A percentile compares a stretch with the other conserved stretches of the same genome.
phyloP scores from a whole-genome alignment of 1,140 invertebrate genomes.

The Heterodera schachtii region DNA sequence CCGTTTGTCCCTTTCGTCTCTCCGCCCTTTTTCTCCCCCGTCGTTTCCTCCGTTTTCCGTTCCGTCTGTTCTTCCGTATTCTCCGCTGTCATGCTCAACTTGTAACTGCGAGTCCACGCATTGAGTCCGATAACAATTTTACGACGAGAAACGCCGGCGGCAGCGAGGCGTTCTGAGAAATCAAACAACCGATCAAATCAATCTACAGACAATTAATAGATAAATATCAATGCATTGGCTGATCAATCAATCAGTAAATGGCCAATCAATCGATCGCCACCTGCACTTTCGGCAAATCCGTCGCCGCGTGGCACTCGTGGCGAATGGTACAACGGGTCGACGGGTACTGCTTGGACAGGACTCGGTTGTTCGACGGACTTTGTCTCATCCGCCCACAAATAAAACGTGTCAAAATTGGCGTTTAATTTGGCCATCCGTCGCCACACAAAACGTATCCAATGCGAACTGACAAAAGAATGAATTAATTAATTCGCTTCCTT shows the following conservation, averaged over 20 bases:
- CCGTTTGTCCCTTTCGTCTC: neutral
- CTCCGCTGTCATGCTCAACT: neutral
- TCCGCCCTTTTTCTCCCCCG: slow-evolving; percentile 3
- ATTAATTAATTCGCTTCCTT: neutral
- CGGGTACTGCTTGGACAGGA: slow-evolving; percentile 15
- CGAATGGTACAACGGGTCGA: slow-evolving; percentile 22
- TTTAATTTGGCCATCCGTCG: slow-evolving; percentile 27
- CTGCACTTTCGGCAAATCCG: slow-evolving; percentile 7
- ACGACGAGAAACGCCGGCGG: slow-evolving; percentile 16
- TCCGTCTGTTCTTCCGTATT: neutral
- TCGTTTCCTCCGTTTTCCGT: slow-evolving; percentile 1
- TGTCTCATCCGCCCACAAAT: slow-evolving; percentile 31
- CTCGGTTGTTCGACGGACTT: neutral
- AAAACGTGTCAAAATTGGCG: slow-evolving; percentile 28
- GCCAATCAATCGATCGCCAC: slow-evolving; percentile 1
- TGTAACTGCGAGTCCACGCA: slow-evolving; percentile 20
- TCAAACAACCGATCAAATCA: neutral
- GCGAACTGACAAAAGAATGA: slow-evolving; percentile 4
- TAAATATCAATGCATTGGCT: neutral
- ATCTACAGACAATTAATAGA: neutral
- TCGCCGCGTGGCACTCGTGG: neutral
- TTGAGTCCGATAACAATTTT: slow-evolving; percentile 26
- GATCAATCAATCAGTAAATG: neutral
- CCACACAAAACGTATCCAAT: slow-evolving; percentile 17
- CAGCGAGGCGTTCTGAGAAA: slow-evolving; percentile 18